Percentiles rank a stretch among this genome's conserved stretches.
Evolutionary conservation across 2,797 vertebrate genomes (phyloP).

Genomic region (Notolepis coatsorum): DNA sequence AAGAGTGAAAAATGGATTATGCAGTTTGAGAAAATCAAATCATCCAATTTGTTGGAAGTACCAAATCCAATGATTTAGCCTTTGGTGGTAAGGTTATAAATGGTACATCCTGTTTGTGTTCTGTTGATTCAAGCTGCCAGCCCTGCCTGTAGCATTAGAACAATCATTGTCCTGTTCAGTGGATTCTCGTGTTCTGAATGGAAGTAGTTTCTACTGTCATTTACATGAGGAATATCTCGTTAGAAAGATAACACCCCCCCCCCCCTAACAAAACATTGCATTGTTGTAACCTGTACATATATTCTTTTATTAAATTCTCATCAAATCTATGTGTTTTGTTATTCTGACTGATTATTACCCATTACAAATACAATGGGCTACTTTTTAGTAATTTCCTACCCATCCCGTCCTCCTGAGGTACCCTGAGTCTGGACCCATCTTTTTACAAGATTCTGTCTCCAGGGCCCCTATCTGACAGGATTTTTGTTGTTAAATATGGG

Average conservation of each 20-base stretch:
- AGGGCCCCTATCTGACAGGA: no score
- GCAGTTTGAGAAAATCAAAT: constrained; percentile 20
- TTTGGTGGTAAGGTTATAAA: constrained; percentile 27
- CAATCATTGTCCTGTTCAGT: constrained; percentile 67
- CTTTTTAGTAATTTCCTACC: no score
- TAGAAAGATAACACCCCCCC: neutral
- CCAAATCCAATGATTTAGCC: constrained; percentile 21
- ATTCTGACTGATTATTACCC: no score
- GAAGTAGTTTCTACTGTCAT: constrained; percentile 19
- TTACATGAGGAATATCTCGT: constrained; percentile 21
- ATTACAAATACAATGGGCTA: no score
- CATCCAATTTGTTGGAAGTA: constrained; percentile 5
- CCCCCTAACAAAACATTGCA: constrained; percentile 27
- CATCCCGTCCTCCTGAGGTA: no score
- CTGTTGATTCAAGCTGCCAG: constrained; percentile 53
- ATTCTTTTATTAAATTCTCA: constrained; percentile 80
- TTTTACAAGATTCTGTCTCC: no score
- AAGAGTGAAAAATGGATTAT: constrained; percentile 30
- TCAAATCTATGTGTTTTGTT: no score
- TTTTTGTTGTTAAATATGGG: no score
- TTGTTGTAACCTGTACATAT: constrained; percentile 71
- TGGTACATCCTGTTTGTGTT: constrained; percentile 24
- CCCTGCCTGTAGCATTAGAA: constrained; percentile 91
- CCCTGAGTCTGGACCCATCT: no score
- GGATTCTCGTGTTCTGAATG: constrained; percentile 35